phyloP scores from a whole-genome alignment of 2,888 invertebrate genomes.

The Eubasilissa splendida region DNA sequence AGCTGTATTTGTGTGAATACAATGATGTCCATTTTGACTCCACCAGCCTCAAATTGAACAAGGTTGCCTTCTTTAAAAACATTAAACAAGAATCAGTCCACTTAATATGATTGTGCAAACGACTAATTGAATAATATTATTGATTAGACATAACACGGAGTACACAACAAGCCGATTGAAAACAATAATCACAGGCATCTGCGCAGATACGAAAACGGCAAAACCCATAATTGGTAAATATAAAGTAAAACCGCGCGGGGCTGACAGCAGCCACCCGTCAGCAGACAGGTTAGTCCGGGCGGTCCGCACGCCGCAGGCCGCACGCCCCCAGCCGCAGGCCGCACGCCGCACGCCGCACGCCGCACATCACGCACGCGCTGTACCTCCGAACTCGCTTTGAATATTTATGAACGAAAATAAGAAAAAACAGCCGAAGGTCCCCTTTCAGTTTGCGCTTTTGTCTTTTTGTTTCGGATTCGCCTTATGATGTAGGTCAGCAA shows the following conservation, averaged over 20 bases:
- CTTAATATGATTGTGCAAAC: not conserved
- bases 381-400: not conserved
- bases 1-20: no score
- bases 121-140: not conserved
- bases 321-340: not conserved
- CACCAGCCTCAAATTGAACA: no score
- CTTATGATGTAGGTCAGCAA: not conserved
- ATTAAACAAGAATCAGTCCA: no score
- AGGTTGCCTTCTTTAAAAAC: no score
- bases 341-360: not conserved
- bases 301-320: not conserved
- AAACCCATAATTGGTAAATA: not conserved
- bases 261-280: no score
- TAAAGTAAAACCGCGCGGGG: no score
- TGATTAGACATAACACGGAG: not conserved
- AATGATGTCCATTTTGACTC: no score
- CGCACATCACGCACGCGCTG: not conserved
- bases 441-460: conserved; percentile 11
- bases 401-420: conserved; percentile 1
- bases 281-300: not conserved
- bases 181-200: not conserved
- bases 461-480: not conserved
- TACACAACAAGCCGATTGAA: not conserved
- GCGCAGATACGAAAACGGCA: not conserved
- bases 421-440: conserved; percentile 6